Percentiles rank a stretch among this genome's conserved stretches.
Evolutionary conservation across 1,140 invertebrate genomes (phyloP).

Genomic region (Antheraea mylitta): DNA sequence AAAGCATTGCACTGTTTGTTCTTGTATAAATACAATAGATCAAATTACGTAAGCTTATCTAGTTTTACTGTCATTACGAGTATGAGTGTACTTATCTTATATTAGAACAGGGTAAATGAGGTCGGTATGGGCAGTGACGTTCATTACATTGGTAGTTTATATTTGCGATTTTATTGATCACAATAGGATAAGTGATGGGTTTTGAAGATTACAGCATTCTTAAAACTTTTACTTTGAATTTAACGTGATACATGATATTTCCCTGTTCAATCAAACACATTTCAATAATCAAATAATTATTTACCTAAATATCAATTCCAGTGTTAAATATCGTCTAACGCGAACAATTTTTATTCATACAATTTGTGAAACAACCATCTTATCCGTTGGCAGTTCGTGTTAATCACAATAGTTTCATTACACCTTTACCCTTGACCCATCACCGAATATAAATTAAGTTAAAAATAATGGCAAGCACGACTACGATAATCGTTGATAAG

Average conservation of each 20-base stretch:
- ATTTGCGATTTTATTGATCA: background rate
- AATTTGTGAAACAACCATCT: background rate
- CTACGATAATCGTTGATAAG: background rate
- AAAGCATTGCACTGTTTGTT: too few relatives aligned
- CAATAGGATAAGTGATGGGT: too few relatives aligned
- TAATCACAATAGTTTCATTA: slow-evolving; percentile 1
- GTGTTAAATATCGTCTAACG: slow-evolving; percentile 38
- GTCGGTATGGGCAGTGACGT: background rate
- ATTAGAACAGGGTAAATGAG: background rate
- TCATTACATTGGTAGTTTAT: background rate
- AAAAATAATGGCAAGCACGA: slow-evolving; percentile 8
- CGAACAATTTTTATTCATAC: slow-evolving; percentile 29
- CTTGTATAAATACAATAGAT: too few relatives aligned
- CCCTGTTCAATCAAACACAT: slow-evolving; percentile 25
- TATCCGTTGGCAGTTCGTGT: background rate
- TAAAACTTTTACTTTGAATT: background rate
- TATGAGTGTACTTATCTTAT: background rate
- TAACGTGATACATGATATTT: background rate
- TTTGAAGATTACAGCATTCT: background rate
- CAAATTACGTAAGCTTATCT: too few relatives aligned
- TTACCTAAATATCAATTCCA: slow-evolving; percentile 53
- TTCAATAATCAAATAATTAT: slow-evolving; percentile 25
- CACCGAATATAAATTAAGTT: background rate
- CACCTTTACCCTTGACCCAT: background rate
- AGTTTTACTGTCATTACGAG: background rate